Conservation (phyloP, 2,113 vertebrate species). For the Miniopterus natalensis region DNA sequence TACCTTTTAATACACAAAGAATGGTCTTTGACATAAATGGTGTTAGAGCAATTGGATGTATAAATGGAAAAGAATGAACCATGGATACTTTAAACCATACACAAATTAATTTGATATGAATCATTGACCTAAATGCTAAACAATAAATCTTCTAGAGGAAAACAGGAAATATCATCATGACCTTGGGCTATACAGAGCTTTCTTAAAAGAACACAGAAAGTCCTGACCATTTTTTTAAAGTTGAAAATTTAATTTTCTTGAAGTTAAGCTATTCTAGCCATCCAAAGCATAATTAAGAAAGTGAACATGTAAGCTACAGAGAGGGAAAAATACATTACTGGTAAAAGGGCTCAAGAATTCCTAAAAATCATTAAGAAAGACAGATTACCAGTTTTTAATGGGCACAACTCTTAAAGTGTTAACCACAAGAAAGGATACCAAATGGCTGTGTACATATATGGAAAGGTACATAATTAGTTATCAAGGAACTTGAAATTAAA, state of each 20-base stretch:
- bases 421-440: background rate
- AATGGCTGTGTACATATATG: background rate
- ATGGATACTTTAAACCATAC: background rate
- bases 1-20: background rate
- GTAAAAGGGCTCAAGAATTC: background rate
- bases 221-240: background rate
- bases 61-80: conserved; percentile 43
- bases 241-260: conserved; percentile 7
- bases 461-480: background rate
- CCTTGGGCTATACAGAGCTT: background rate
- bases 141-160: conserved; percentile 53
- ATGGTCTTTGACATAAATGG: conserved; percentile 25
- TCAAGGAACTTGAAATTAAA: conserved; percentile 21
- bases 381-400: background rate
- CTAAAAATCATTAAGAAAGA: background rate
- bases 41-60: background rate
- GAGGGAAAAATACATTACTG: background rate
- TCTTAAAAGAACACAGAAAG: conserved; percentile 37
- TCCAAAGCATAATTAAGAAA: conserved; percentile 9
- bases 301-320: background rate
- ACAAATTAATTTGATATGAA: conserved; percentile 64
- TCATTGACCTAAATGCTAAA: conserved; percentile 49
- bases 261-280: conserved; percentile 43
- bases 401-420: background rate
- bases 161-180: conserved; percentile 25